These are phyloP conservation scores for Ciona savignyi DNA, from an alignment of 23 tunicate genomes.

Conservation along the genomic window DNA sequence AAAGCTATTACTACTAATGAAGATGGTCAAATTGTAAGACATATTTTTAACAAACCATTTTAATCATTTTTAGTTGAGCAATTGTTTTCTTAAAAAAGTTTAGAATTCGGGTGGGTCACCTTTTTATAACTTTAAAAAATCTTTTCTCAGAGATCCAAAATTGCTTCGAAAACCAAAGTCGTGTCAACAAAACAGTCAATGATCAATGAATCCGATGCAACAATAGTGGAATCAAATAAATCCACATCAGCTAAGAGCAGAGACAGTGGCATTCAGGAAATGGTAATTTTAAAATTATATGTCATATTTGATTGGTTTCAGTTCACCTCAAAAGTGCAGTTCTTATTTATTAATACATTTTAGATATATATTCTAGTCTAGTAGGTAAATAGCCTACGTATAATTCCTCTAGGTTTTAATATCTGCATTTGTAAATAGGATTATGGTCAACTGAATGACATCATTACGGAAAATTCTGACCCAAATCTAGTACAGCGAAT, in stretches of 20 bases:
- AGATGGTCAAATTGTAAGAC: not conserved
- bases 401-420: too few species aligned
- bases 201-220: constrained; percentile 44
- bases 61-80: too few species aligned
- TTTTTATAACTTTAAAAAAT: constrained; percentile 7
- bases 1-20: constrained; percentile 24
- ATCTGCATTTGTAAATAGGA: too few species aligned
- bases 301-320: not conserved
- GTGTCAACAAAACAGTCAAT: constrained; percentile 21
- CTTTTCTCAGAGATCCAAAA: constrained; percentile 27
- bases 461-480: constrained; percentile 75
- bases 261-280: constrained; percentile 87
- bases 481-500: constrained; percentile 47
- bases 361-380: constrained; percentile 1
- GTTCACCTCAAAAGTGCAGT: not conserved
- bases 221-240: constrained; percentile 22
- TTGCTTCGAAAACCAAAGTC: constrained; percentile 50
- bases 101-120: not conserved
- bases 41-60: not conserved
- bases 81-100: not conserved
- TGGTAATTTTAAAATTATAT: constrained; percentile 25
- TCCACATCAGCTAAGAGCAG: constrained; percentile 86
- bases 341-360: not conserved
- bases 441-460: constrained; percentile 15
- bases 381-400: not conserved